A percentile compares a stretch with the other conserved stretches of the same genome.
Conservation (phyloP, 2,797 vertebrate genomes). For the Eupleurogrammus muticus region DNA sequence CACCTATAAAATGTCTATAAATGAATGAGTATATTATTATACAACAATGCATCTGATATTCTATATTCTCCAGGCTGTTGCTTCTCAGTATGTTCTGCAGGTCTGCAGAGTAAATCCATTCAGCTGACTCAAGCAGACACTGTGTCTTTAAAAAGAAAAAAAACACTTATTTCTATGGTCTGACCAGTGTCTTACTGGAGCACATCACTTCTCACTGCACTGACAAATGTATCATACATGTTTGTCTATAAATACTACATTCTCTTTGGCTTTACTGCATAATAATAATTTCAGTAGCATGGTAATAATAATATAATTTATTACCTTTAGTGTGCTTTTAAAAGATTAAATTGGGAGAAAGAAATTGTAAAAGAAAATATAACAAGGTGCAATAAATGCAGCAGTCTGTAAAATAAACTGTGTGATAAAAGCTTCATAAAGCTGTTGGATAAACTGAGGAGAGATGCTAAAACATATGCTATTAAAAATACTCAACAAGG, state of each 20-base stretch:
- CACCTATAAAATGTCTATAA: neutral
- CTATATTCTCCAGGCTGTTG: neutral
- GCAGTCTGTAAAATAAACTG: slow-evolving; percentile 13
- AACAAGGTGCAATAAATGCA: slow-evolving; percentile 17
- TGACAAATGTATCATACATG: slow-evolving; percentile 13
- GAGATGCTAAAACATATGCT: slow-evolving; percentile 32
- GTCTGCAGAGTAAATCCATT: slow-evolving; percentile 7
- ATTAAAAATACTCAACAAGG: slow-evolving; percentile 49
- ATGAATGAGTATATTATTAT: neutral
- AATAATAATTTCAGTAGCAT: neutral
- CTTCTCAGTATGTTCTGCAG: slow-evolving; percentile 4
- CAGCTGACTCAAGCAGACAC: neutral
- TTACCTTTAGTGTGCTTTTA: slow-evolving; percentile 12
- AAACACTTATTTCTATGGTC: neutral
- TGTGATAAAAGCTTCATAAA: slow-evolving; percentile 18
- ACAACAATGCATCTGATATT: neutral
- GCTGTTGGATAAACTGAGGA: slow-evolving; percentile 50
- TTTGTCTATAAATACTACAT: slow-evolving; percentile 19
- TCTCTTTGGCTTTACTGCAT: slow-evolving; percentile 11
- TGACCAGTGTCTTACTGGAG: neutral
- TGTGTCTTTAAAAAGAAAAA: neutral
- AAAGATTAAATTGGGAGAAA: slow-evolving; percentile 14
- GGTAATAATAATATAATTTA: neutral
- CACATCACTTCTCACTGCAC: neutral
- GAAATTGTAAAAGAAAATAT: slow-evolving; percentile 9